phyloP scores from a whole-genome alignment of 2,113 vertebrate species.

The Brevimyrus niger region DNA sequence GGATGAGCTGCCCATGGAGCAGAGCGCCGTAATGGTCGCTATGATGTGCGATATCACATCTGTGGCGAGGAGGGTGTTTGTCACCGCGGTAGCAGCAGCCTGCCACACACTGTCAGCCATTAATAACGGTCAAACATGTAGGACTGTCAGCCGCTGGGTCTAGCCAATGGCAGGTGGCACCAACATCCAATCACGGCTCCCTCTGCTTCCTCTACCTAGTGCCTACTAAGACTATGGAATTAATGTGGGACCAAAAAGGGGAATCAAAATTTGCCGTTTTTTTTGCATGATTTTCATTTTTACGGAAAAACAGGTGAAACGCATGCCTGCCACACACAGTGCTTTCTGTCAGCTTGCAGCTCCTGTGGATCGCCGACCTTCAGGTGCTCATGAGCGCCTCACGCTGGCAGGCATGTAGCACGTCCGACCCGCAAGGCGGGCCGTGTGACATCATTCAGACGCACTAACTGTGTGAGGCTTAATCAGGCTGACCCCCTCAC shows the following conservation, averaged over 20 bases:
- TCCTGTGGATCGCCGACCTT: not conserved
- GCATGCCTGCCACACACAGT: not conserved
- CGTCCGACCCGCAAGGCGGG: not conserved
- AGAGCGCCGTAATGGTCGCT: constrained; percentile 31
- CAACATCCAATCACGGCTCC: not conserved
- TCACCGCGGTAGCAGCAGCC: constrained; percentile 24
- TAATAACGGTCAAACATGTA: constrained; percentile 34
- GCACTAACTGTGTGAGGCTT: not conserved
- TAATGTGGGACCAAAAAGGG: not conserved
- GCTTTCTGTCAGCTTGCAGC: not conserved
- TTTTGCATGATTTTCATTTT: not conserved
- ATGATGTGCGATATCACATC: constrained; percentile 43
- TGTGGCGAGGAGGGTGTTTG: constrained; percentile 30
- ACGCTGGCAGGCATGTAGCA: not conserved
- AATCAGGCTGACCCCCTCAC: not conserved
- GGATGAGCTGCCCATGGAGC: constrained; percentile 16
- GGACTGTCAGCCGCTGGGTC: not conserved
- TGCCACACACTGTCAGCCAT: constrained; percentile 34
- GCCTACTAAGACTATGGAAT: not conserved
- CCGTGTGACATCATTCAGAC: not conserved
- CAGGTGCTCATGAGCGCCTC: not conserved
- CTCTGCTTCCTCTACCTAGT: not conserved
- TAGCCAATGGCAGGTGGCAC: not conserved
- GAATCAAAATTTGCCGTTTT: not conserved
- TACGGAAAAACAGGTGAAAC: not conserved